phyloP scores from a whole-genome alignment of 2,888 invertebrate genomes.

The Thymelicus lineola region DNA sequence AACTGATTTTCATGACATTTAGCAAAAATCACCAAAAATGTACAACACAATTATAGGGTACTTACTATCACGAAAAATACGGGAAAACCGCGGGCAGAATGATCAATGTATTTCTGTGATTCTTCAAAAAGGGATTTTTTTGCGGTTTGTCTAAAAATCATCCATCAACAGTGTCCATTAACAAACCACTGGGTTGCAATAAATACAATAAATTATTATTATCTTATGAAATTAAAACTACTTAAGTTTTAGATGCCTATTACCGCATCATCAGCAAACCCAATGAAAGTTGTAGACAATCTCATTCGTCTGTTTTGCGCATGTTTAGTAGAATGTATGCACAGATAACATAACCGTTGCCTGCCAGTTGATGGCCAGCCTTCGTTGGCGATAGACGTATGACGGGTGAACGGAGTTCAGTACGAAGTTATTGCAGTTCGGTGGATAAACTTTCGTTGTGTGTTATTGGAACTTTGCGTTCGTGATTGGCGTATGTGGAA shows the following conservation, averaged over 20 bases:
- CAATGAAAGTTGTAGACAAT: constrained; percentile 33
- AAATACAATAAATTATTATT: too few relatives aligned
- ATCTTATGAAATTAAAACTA: neutral
- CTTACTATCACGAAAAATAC: too few relatives aligned
- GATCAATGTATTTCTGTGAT: too few relatives aligned
- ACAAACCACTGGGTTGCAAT: too few relatives aligned
- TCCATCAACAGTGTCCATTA: too few relatives aligned
- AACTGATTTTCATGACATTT: too few relatives aligned
- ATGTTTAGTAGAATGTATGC: constrained; percentile 46
- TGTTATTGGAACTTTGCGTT: constrained; percentile 45
- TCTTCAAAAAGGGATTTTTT: too few relatives aligned
- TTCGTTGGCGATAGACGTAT: constrained; percentile 40
- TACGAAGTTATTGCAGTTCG: constrained; percentile 40
- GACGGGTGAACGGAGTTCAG: constrained; percentile 32
- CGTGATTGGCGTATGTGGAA: constrained; percentile 37
- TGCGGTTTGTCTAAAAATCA: too few relatives aligned
- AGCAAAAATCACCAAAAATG: too few relatives aligned
- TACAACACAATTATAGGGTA: too few relatives aligned
- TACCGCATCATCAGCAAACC: constrained; percentile 24
- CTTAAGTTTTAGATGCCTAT: constrained; percentile 11
- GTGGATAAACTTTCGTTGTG: constrained; percentile 44
- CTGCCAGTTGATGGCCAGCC: constrained; percentile 43
- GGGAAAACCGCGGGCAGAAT: too few relatives aligned
- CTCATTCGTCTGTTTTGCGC: constrained; percentile 42
- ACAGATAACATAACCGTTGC: constrained; percentile 31